Evolutionary conservation across 2,113 vertebrate species (phyloP).

Genomic region (Melozone crissalis): DNA sequence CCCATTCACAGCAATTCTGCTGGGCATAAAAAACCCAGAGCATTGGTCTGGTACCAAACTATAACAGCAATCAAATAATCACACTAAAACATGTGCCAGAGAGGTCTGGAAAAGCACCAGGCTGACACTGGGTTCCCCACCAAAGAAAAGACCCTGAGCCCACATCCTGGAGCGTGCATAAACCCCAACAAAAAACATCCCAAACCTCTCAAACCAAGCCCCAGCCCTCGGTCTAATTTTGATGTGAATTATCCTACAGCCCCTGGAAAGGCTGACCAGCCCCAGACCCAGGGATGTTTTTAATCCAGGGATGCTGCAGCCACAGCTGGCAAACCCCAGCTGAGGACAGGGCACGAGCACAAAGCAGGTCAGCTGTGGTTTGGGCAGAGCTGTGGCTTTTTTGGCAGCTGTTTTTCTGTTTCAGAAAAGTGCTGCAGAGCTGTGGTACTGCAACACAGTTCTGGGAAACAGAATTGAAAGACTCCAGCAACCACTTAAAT

Average conservation of each 20-base stretch:
- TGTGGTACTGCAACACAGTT: neutral
- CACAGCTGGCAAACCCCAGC: neutral
- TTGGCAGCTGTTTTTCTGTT: neutral
- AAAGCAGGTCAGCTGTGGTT: neutral
- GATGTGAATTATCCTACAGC: neutral
- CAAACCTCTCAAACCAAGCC: neutral
- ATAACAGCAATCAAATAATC: neutral
- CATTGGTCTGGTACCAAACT: neutral
- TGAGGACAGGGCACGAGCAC: neutral
- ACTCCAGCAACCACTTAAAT: neutral
- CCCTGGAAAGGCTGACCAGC: neutral
- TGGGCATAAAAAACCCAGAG: neutral
- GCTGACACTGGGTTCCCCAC: neutral
- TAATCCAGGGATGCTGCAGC: neutral
- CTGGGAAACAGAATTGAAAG: neutral
- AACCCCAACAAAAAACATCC: neutral
- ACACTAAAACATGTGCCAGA: neutral
- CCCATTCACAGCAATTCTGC: neutral
- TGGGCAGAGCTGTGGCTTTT: neutral
- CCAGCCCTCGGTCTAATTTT: neutral
- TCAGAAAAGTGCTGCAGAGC: neutral
- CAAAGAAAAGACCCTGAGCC: neutral
- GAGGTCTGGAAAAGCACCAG: neutral
- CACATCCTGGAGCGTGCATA: neutral
- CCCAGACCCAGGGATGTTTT: fast-evolving